These are phyloP conservation scores for Lepidocyrtoides sp. DNA, from an alignment of 2,888 invertebrate species.

Conservation along the genomic window DNA sequence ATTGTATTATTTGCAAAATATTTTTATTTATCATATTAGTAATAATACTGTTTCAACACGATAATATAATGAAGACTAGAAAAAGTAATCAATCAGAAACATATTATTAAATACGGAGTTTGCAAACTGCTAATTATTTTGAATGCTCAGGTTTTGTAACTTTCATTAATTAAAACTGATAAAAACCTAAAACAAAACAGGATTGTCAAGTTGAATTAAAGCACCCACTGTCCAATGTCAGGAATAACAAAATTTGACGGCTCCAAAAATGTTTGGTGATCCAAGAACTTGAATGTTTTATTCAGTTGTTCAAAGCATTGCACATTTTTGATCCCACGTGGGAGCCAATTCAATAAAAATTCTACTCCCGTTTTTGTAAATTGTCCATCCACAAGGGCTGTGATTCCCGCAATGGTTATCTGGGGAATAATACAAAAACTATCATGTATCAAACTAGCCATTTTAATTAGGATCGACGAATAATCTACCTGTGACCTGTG, in stretches of 20 bases:
- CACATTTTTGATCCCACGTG: constrained; percentile 5
- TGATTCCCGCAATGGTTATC: constrained; percentile 45
- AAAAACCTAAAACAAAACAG: not conserved
- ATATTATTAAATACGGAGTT: too few species aligned
- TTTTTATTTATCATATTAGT: too few species aligned
- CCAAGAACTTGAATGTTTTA: constrained; percentile 53
- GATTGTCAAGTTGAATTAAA: too few species aligned
- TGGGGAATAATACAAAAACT: not conserved
- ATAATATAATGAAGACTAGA: too few species aligned
- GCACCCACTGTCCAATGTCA: constrained; percentile 70
- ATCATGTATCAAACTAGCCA: too few species aligned
- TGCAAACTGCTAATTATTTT: too few species aligned
- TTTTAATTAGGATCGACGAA: too few species aligned
- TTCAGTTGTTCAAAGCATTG: constrained; percentile 6
- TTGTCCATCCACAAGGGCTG: not conserved
- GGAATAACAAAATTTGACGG: constrained; percentile 67
- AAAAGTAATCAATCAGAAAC: too few species aligned
- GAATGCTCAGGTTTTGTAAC: too few species aligned
- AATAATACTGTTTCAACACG: too few species aligned
- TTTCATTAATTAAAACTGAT: not conserved
- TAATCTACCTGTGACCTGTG: too few species aligned
- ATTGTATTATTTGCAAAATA: too few species aligned
- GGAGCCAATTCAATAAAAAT: constrained; percentile 60
- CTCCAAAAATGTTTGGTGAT: constrained; percentile 38
- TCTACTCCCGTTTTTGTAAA: constrained; percentile 43